Evolutionary conservation across 1,140 invertebrate genomes (phyloP), one percentile per base, ranked within the genome.

Genomic region (Sarcophaga peregrina): DNA sequence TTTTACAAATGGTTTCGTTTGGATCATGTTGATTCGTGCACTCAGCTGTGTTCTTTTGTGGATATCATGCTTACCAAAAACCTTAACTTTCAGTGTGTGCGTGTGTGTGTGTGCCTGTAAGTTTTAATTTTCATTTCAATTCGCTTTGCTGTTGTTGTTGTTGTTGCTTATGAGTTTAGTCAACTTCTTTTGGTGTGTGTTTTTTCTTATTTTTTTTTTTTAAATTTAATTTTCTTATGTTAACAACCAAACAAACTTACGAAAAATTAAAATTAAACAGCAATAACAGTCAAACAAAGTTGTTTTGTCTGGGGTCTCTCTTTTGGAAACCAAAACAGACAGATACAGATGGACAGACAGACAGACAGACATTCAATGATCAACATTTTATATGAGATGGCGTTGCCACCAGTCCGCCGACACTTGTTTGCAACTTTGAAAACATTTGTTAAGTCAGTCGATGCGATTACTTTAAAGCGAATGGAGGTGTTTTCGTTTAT

Each of bases 391-490:
- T 78, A 8, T 52, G 47, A 20, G 25, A 46, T 78, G 75, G 47
- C 47, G 47, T 17, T 50, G 75, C 47, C 47, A 25, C 75, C 75
- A 20, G 20, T 68, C n/a, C 47, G 75, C 72, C 62, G 78, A 83
- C 83, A 81, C 81, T 84, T 84, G 83, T 74, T 84, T 80, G 76
- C 47, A 82, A 81, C 75, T 68, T 68, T 17, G 47, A 72, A 62
- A 50, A 17, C 46, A 73, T 78, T 75, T 73, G 75, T 76, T 37
- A 82, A 81, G 80, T 84, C 82, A 84, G 83, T 84, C 83, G 83
- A 84, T 84, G 82, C 83, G 82, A 81, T 84, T 84, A 84, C 82
- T 84, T 83, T 83, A 84, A 84, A 84, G 82, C 83, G 80, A 76
- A 62, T 84, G 83, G 83, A 84, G 82, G 83, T 84, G 83, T 78